Percentiles rank a stretch among this genome's conserved stretches.
These are phyloP conservation scores for Emmelina monodactyla DNA, from an alignment of 2,888 invertebrate species.

Conservation along the genomic window DNA sequence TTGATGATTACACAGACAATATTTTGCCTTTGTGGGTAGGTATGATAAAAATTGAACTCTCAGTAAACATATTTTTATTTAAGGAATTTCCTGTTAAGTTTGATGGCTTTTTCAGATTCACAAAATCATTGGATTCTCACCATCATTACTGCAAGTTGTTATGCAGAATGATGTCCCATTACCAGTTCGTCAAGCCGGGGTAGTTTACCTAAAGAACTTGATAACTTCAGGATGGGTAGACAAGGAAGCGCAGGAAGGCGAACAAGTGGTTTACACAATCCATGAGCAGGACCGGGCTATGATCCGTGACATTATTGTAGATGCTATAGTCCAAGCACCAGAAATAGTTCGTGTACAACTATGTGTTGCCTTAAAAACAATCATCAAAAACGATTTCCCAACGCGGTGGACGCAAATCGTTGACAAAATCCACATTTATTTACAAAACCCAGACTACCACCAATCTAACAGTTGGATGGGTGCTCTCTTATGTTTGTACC, in stretches of 20 bases:
- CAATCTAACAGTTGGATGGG: constrained; percentile 84
- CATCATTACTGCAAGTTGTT: constrained; percentile 90
- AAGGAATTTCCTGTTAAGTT: too few species aligned
- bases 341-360: constrained; percentile 91
- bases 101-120: constrained; percentile 38
- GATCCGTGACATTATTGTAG: constrained; percentile 93
- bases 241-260: constrained; percentile 76
- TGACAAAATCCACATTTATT: constrained; percentile 92
- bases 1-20: constrained; percentile 3
- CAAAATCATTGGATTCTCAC: constrained; percentile 93
- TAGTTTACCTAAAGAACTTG: constrained; percentile 95
- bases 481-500: constrained; percentile 88
- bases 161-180: constrained; percentile 90
- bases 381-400: constrained; percentile 96
- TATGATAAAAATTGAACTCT: background rate
- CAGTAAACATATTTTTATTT: too few species aligned
- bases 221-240: constrained; percentile 90
- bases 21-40: background rate
- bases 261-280: constrained; percentile 81
- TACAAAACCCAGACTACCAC: constrained; percentile 83
- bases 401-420: constrained; percentile 94
- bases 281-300: constrained; percentile 96
- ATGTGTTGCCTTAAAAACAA: constrained; percentile 89
- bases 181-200: constrained; percentile 95
- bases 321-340: constrained; percentile 92